Conservation (phyloP, 53 echinoderm and acorn worm genomes). For the Paracentrotus lividus region DNA sequence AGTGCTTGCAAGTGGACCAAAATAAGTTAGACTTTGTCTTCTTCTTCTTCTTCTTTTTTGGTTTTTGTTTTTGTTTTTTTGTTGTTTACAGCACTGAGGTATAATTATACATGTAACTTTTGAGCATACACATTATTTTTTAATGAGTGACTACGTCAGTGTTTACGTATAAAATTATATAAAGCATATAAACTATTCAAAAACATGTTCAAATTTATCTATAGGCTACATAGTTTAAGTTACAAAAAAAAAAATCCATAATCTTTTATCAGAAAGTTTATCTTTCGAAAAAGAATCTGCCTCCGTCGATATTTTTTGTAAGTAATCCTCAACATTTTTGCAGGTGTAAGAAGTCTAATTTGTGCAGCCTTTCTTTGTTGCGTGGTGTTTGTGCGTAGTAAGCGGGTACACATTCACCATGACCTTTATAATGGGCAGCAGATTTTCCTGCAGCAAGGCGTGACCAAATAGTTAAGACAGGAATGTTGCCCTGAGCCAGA, state of each 20-base stretch:
- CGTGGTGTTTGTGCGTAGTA: constrained; percentile 29
- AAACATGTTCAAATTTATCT: too few species aligned
- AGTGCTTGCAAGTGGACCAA: background rate
- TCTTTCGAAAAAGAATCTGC: background rate
- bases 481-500: constrained; percentile 70
- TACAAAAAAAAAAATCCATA: too few species aligned
- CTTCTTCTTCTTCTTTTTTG: too few species aligned
- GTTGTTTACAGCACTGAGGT: too few species aligned
- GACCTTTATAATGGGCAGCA: constrained; percentile 71
- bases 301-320: background rate
- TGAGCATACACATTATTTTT: too few species aligned
- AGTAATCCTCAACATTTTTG: constrained; percentile 41
- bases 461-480: constrained; percentile 70
- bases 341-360: constrained; percentile 73
- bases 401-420: constrained; percentile 46
- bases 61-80: too few species aligned
- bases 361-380: constrained; percentile 63
- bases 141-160: too few species aligned
- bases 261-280: background rate
- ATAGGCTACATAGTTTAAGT: too few species aligned
- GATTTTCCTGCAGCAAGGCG: constrained; percentile 69
- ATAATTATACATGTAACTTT: too few species aligned
- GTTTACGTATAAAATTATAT: too few species aligned
- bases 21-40: background rate
- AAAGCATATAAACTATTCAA: too few species aligned